These are phyloP conservation scores for Himalopsyche japonica DNA, from an alignment of 2,888 invertebrate genomes.

Conservation along the genomic window DNA sequence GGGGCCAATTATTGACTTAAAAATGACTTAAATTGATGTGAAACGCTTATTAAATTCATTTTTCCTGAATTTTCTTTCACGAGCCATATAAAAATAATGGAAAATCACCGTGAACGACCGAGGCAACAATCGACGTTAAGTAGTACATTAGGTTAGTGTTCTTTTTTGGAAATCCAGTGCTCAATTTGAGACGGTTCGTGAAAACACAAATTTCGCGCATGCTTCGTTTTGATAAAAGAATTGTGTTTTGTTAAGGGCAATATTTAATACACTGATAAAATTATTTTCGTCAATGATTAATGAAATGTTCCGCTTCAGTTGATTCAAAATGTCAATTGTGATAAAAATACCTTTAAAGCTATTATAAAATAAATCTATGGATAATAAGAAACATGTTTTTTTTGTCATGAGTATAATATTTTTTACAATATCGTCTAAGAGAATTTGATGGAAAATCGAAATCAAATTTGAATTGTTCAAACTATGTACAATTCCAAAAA, in stretches of 20 bases:
- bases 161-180: background rate
- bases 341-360: too few species aligned
- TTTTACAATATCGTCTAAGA: too few species aligned
- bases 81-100: background rate
- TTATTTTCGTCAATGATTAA: background rate
- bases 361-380: too few species aligned
- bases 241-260: background rate
- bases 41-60: background rate
- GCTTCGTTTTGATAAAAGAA: background rate
- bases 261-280: background rate
- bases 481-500: too few species aligned
- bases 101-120: background rate
- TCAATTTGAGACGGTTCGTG: background rate
- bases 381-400: too few species aligned
- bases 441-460: too few species aligned
- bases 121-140: background rate
- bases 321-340: background rate
- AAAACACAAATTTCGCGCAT: background rate
- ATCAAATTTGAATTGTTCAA: too few species aligned
- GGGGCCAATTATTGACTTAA: too few species aligned
- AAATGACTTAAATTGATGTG: too few species aligned
- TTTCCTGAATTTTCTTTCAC: background rate
- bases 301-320: background rate
- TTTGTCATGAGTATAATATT: too few species aligned
- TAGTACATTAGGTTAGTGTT: too few species aligned